Conservation (phyloP, 2,113 vertebrate species). For the Galeopterus variegatus region DNA sequence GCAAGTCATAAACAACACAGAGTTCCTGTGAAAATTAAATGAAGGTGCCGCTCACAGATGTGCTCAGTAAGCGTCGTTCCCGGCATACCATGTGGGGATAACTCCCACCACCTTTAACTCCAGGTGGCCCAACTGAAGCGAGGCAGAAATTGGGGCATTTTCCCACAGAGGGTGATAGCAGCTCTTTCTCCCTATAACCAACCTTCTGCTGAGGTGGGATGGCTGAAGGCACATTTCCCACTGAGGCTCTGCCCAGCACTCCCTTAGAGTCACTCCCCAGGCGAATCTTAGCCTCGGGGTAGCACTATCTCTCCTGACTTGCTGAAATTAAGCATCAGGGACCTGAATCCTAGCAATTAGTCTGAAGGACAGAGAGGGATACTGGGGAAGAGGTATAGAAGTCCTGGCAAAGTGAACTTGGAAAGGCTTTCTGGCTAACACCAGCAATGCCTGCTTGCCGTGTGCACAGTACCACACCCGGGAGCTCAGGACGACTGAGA, state of each 20-base stretch:
- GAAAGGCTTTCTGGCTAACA: background rate
- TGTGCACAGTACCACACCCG: accelerated
- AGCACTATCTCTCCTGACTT: background rate
- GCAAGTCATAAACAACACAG: background rate
- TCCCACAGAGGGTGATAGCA: background rate
- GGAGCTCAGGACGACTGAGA: accelerated
- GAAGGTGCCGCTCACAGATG: background rate
- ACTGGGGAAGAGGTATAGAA: background rate
- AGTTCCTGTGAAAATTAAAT: background rate
- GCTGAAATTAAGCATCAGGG: background rate
- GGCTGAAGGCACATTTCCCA: background rate
- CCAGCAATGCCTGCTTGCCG: background rate
- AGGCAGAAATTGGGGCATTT: background rate
- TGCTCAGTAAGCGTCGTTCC: background rate
- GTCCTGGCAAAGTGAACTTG: background rate
- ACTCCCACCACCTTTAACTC: background rate
- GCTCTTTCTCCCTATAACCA: background rate
- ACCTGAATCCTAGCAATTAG: background rate
- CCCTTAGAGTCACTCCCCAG: background rate
- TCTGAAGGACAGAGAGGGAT: background rate
- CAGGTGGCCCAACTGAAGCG: background rate
- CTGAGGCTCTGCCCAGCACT: background rate
- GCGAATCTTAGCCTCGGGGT: background rate
- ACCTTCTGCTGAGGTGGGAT: background rate
- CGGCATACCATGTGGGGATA: background rate